These are phyloP conservation scores for Drosophila rubida DNA, from an alignment of 2,888 invertebrate species.

Conservation along the genomic window DNA sequence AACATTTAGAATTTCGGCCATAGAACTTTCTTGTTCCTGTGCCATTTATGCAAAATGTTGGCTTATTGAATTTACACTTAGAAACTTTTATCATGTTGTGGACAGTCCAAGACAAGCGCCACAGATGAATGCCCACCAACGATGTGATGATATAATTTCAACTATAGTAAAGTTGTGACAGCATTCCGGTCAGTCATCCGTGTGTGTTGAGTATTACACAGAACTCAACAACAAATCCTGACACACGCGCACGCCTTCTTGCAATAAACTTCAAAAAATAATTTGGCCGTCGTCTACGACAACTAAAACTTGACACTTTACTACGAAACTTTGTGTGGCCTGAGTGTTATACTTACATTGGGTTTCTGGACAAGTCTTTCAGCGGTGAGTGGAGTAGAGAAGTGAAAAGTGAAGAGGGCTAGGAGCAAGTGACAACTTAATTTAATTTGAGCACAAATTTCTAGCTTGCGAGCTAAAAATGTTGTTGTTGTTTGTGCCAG, in stretches of 20 bases:
- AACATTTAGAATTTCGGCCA: conserved; percentile 44
- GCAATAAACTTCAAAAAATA: conserved; percentile 78
- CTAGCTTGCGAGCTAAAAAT: conserved; percentile 69
- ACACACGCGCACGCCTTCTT: conserved; percentile 48
- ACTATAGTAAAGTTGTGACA: conserved; percentile 50
- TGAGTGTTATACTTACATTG: conserved; percentile 64
- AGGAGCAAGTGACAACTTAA: conserved; percentile 68
- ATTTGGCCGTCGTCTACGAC: conserved; percentile 72
- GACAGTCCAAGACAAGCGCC: conserved; percentile 41
- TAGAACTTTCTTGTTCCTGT: conserved; percentile 43
- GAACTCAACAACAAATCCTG: conserved; percentile 41
- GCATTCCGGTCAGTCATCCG: conserved; percentile 56
- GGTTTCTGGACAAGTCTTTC: conserved; percentile 22
- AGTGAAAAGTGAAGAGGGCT: conserved; percentile 7
- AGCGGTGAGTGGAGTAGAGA: conserved; percentile 6
- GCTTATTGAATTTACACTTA: conserved; percentile 65
- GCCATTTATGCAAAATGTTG: conserved; percentile 68
- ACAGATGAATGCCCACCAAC: conserved; percentile 52
- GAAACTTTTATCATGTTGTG: conserved; percentile 58
- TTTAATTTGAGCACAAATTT: conserved; percentile 77
- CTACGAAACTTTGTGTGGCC: conserved; percentile 74
- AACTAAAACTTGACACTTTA: conserved; percentile 81
- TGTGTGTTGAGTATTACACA: conserved; percentile 23
- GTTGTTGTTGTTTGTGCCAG: conserved; percentile 25
- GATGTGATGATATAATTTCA: conserved; percentile 42